These are phyloP conservation scores for Heliconius cydno DNA, from an alignment of 2,888 invertebrate genomes.

Conservation along the genomic window DNA sequence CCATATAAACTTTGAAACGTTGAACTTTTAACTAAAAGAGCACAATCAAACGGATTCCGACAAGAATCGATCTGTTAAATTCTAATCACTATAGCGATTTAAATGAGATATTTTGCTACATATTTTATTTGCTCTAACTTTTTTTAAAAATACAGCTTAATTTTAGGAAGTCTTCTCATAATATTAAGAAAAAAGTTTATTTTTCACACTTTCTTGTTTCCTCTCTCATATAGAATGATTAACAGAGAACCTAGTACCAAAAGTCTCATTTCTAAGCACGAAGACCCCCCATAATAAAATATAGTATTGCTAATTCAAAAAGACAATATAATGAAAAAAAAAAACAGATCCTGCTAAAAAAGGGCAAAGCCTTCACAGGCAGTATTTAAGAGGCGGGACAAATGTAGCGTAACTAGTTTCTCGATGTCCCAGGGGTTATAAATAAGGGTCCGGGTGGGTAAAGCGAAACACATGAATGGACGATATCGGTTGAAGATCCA, in stretches of 20 bases:
- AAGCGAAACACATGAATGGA: conserved; percentile 35
- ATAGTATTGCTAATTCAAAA: background rate
- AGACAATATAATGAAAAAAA: background rate
- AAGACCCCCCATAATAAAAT: too few species aligned
- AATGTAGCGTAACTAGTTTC: conserved; percentile 43
- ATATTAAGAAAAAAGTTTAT: too few species aligned
- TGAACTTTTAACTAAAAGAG: conserved; percentile 1
- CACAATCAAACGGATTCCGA: conserved; percentile 16
- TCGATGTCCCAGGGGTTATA: conserved; percentile 39
- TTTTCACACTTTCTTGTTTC: too few species aligned
- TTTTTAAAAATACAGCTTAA: too few species aligned
- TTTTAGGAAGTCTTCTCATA: too few species aligned
- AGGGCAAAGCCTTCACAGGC: conserved; percentile 14
- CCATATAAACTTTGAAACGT: background rate
- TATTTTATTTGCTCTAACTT: too few species aligned
- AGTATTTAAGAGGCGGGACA: conserved; percentile 32
- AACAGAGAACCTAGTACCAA: too few species aligned
- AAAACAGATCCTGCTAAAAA: conserved; percentile 25
- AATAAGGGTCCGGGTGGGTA: conserved; percentile 41
- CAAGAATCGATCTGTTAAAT: background rate
- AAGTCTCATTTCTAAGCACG: too few species aligned
- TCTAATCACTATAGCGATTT: background rate
- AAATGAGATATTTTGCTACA: background rate
- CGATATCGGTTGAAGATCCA: conserved; percentile 33
- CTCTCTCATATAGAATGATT: too few species aligned